Base-by-base conservation (phyloP, 2,797 vertebrate genomes). In the Melanogrammus aeglefinus region DNA sequence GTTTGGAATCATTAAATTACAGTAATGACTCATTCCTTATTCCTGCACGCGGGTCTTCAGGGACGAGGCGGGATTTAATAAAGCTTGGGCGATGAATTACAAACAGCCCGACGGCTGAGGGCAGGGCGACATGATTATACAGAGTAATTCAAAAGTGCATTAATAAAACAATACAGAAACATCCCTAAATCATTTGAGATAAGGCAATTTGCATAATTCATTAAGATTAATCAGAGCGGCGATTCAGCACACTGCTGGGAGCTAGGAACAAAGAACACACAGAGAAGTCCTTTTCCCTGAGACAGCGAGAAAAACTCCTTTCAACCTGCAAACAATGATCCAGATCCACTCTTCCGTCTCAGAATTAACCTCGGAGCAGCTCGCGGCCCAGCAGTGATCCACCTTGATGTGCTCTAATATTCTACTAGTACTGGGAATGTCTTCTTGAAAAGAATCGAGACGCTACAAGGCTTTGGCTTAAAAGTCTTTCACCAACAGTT, bases 161-260 rank as follows among this genome's bases (percentile, higher is more conserved):
- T 94, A 95, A 94, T 95, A 95, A 94, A 95, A 94, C 93, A 95
- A 95, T 95, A 92, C 89, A 92, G 92, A 94, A 94, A 93, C 93
- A 94, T 93, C 93, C 91, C 89, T 92, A 95, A 94, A 94, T 94
- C 91, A 93, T 93, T 94, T 92, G 93, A 94, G 94, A 94, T 94
- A 93, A 92, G 92, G 82, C 78, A 84, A 94, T 95, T 95, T 95
- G 93, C 94, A 95, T 94, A 94, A 95, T 95, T 95, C 93, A 95
- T 94, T 94, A 94, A 92, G 94, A 95, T 95, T 94, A 95, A 94
- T 94, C 94, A 94, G 93, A 92, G 86, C 80, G 88, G 86, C 91
- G 89, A 93, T 92, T 90, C 92, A 88, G 91, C 88, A 82, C 85
- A 82, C 87, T 47, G 86, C 91, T 90, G 85, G 18, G 36, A 91